Evolutionary conservation across 1,140 invertebrate species (phyloP).

Genomic region (Rhyacophila brunnea): DNA sequence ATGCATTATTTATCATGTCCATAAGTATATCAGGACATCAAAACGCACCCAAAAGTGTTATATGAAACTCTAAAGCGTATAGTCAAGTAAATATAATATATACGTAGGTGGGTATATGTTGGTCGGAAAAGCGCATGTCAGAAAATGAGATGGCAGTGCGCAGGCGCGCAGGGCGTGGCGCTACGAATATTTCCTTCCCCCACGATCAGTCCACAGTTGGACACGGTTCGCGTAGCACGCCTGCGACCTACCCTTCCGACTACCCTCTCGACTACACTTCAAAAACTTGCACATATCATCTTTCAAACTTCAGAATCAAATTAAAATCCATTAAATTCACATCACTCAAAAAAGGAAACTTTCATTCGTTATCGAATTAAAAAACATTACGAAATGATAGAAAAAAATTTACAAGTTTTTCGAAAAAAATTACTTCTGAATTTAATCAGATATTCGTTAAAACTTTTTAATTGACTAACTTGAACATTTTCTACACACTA

Average conservation of each 20-base stretch:
- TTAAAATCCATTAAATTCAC: background rate
- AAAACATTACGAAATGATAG: background rate
- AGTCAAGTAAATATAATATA: too few species aligned
- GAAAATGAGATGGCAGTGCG: constrained; percentile 5
- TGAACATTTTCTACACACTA: too few species aligned
- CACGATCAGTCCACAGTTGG: constrained; percentile 31
- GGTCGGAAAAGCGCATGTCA: constrained; percentile 31
- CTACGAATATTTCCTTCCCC: constrained; percentile 5
- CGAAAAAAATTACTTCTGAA: too few species aligned
- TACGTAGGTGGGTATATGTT: too few species aligned
- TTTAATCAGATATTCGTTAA: too few species aligned
- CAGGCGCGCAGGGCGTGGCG: constrained; percentile 36
- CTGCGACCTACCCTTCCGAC: background rate
- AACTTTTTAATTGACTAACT: too few species aligned
- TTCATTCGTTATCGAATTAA: background rate
- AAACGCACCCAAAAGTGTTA: too few species aligned
- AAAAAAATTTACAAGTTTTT: too few species aligned
- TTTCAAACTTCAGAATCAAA: constrained; percentile 9
- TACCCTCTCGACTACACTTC: constrained; percentile 1
- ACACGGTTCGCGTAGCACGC: constrained; percentile 19
- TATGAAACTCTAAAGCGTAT: too few species aligned
- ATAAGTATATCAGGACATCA: too few species aligned
- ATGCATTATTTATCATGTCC: too few species aligned
- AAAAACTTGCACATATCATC: constrained; percentile 17
- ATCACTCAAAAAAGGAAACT: background rate